phyloP scores from a whole-genome alignment of 2,113 vertebrate genomes.

The Dendropsophus ebraccatus region DNA sequence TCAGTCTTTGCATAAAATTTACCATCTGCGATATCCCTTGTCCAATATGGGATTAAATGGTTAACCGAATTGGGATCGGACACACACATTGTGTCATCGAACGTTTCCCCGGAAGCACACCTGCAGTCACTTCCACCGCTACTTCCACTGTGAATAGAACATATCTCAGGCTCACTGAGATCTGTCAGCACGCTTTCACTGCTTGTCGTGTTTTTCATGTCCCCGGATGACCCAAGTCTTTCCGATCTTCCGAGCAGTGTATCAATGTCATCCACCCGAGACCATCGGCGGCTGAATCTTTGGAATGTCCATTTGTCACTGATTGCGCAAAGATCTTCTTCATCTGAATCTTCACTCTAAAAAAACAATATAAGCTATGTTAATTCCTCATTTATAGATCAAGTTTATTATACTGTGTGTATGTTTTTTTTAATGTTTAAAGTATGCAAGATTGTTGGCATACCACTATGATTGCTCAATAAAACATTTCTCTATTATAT shows the following conservation, averaged over 20 bases:
- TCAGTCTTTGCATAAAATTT: constrained; percentile 81
- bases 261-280: constrained; percentile 84
- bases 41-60: constrained; percentile 67
- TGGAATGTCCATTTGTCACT: constrained; percentile 98
- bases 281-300: constrained; percentile 93
- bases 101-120: constrained; percentile 74
- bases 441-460: background rate
- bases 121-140: constrained; percentile 80
- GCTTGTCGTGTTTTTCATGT: constrained; percentile 87
- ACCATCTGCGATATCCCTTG: constrained; percentile 73
- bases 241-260: constrained; percentile 75
- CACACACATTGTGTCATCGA: constrained; percentile 74
- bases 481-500: no score
- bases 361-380: constrained; percentile 56
- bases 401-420: background rate
- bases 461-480: no score
- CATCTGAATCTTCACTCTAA: constrained; percentile 95
- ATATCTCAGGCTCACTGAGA: constrained; percentile 90
- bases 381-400: background rate
- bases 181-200: constrained; percentile 94
- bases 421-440: background rate
- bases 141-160: constrained; percentile 90
- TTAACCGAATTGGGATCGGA: constrained; percentile 72
- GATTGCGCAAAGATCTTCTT: constrained; percentile 92
- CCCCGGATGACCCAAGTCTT: constrained; percentile 72